Evolutionary conservation across 1,140 invertebrate genomes (phyloP).

Genomic region (Andricus grossulariae): DNA sequence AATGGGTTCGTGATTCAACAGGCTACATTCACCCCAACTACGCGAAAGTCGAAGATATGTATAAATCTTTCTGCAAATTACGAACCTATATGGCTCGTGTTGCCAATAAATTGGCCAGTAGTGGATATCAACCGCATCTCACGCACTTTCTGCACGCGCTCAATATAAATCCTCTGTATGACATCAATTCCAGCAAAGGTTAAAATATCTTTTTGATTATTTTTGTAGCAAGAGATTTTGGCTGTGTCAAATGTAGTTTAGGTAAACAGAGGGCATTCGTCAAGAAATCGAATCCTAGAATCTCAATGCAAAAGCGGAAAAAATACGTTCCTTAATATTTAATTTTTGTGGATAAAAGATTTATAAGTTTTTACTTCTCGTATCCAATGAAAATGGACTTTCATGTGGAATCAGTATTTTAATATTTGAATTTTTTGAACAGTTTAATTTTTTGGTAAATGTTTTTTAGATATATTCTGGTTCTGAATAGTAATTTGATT

Average conservation of each 20-base stretch:
- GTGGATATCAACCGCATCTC: conserved; percentile 72
- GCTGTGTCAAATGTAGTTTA: conserved; percentile 26
- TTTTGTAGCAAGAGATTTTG: not conserved
- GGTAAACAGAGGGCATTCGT: not conserved
- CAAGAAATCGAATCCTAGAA: too few relatives aligned
- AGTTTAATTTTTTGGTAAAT: not conserved
- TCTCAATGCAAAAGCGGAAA: too few relatives aligned
- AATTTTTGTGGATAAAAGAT: too few relatives aligned
- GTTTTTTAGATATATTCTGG: not conserved
- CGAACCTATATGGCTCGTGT: conserved; percentile 68
- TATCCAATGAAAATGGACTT: not conserved
- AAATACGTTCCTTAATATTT: too few relatives aligned
- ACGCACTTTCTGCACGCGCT: conserved; percentile 72
- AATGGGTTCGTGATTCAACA: conserved; percentile 53
- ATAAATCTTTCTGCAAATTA: conserved; percentile 68
- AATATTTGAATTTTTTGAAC: conserved; percentile 4
- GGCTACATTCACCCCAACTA: conserved; percentile 65
- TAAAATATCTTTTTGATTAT: not conserved
- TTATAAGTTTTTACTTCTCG: not conserved
- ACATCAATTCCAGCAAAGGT: conserved; percentile 58
- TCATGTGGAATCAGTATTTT: not conserved
- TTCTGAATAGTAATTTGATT: conserved; percentile 13
- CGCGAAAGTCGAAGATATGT: conserved; percentile 67
- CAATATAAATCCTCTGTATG: conserved; percentile 71
- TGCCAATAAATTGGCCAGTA: conserved; percentile 68